Base-by-base conservation (phyloP, 2,113 vertebrate genomes). In the Platichthys stellatus region DNA sequence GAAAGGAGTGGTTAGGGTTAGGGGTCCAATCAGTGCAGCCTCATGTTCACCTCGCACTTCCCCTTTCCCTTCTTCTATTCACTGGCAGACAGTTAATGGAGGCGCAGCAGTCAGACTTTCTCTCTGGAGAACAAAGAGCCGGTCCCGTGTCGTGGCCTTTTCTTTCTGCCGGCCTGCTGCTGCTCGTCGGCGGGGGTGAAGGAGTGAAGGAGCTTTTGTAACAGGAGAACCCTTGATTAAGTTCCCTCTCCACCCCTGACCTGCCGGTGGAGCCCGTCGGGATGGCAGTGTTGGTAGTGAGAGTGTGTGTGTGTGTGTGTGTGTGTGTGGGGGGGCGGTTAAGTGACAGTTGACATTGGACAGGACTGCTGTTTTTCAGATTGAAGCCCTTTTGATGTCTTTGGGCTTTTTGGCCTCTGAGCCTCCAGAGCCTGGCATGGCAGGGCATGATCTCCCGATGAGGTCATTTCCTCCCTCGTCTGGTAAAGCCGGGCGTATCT, bases 201-300 rank as follows among this genome's bases (percentile, higher is more conserved):
- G 66, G 65, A 80, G 77, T 76, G 74, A 67, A 79, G 84, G 66
- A 47, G 77, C 70, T 91, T 86, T 90, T 93, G 93, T 93, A 93
- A 94, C 84, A 78, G 80, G 91, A 94, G 91, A 94, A 89, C 81
- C 86, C 88, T 92, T 94, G 90, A 92, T 94, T 93, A 92, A 92
- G 81, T 83, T 84, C 86, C 81, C 88, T 80, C 88, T 86, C 73
- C 88, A 80, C 87, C 85, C 82, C 78, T 86, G 85, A 84, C 82
- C 84, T 74, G 89, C 85, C 73, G 79, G 69, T 80, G 70, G 64
- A 54, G 88, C 78, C 72, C 57, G 60, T 65, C 49, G 62, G 80
- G 82, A 76, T 60, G 51, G 53, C 71, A 71, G 43, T 18, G 80
- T 53, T 54, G 51, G 51, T 21, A 15, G 51, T n/a, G 51, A 15